Evolutionary conservation across 2,888 invertebrate genomes (phyloP), one percentile per base, ranked within the genome.

Genomic region (Baccha elongata): DNA sequence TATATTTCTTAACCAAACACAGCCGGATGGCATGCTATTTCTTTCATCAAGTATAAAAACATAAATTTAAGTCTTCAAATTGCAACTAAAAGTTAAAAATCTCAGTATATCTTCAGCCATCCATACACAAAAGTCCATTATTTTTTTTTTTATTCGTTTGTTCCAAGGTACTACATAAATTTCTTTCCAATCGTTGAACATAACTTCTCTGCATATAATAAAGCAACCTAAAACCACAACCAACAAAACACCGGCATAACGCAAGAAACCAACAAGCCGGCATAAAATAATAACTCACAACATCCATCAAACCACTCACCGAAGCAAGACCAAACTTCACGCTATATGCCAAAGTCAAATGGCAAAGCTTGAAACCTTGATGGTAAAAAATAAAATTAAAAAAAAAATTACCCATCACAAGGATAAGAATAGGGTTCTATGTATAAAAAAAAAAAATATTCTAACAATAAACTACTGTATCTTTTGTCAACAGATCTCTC

Each of bases 161-260:
- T n/a, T n/a, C 60, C 60, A 60, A 44, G 60, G 75, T 60, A 62
- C 75, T 67, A 71, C 60, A 71, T n/a, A n/a, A 80, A 23, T 72
- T 69, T 71, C 13, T 81, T 81, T 81, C 75, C 81, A 81, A 62
- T 81, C 81, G 75, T 44, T 81, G 48, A 71, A 40, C 81, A 81
- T 65, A 23, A 58, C 65, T 65, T 65, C 29, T 75, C 17, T 62
- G 48, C 46, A 55, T 44, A 23, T 23, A 4, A 23, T 23, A 23
- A 3, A 55, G 55, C 21, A 55, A 58, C 44, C 48, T 19, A 10
- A 6, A 21, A 52, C n/a, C 17, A 26, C 10, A 44, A 23, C 23
- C 53, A 58, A 23, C 29, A 40, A 55, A 55, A 53, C 40, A 58
- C 71, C 42, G n/a, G 48, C 40, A 35, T 11, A 29, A 13, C 8